These are phyloP conservation scores for Paralvinella palmiformis DNA, from an alignment of 1,140 invertebrate species.

Conservation along the genomic window DNA sequence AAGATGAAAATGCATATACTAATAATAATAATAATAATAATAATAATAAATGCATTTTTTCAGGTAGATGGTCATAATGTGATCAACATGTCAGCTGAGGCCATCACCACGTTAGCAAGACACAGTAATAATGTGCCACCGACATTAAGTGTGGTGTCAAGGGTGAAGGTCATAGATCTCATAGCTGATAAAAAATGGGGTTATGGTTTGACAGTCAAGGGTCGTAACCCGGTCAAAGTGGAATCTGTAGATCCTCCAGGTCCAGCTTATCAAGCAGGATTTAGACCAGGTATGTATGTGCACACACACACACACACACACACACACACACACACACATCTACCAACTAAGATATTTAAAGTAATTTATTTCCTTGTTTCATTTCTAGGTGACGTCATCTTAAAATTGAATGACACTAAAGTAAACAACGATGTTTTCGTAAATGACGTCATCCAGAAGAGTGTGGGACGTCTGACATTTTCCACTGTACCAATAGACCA, in stretches of 20 bases:
- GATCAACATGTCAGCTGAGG: conserved; percentile 33
- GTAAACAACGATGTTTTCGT: no score
- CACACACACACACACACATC: neutral
- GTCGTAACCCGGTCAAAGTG: conserved; percentile 31
- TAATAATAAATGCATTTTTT: no score
- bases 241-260: conserved; percentile 34
- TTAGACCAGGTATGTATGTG: conserved; percentile 32
- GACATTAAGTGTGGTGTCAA: conserved; percentile 38
- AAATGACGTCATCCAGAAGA: no score
- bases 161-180: conserved; percentile 30
- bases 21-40: no score
- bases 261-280: conserved; percentile 33
- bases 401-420: no score
- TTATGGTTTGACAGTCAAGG: conserved; percentile 36
- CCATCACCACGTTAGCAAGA: conserved; percentile 35
- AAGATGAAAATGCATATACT: no score
- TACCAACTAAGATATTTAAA: neutral
- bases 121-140: conserved; percentile 29
- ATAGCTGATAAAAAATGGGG: conserved; percentile 19
- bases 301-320: neutral
- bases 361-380: no score
- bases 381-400: no score
- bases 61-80: conserved; percentile 46
- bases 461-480: no score
- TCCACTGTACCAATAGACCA: no score